Conservation (phyloP, 2,797 vertebrate species). For the Mus minutoides region DNA sequence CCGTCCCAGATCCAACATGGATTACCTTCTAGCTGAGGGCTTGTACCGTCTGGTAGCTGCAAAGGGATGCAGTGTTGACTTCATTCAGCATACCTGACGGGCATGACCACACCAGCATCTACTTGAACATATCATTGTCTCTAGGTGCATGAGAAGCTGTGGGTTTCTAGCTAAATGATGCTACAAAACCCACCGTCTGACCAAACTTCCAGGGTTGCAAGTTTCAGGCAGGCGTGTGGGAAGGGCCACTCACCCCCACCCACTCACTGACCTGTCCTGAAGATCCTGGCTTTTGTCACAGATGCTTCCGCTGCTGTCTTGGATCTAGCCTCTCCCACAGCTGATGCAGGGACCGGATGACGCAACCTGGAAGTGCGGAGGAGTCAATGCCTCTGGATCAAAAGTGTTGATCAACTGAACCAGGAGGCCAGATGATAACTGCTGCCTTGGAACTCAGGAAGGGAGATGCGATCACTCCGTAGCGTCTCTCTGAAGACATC, state of each 20-base stretch:
- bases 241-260: not conserved
- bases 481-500: not conserved
- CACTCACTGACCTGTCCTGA: not conserved
- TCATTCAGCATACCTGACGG: not conserved
- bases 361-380: not conserved
- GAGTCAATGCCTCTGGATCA: not conserved
- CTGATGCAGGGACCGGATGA: not conserved
- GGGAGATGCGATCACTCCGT: not conserved
- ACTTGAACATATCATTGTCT: not conserved
- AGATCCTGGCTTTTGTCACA: not conserved
- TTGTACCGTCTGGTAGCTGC: not conserved
- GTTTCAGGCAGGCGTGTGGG: not conserved
- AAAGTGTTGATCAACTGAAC: not conserved
- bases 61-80: not conserved
- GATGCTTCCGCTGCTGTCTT: not conserved
- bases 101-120: not conserved
- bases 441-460: not conserved
- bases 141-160: not conserved
- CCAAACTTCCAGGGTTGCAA: not conserved
- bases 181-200: not conserved
- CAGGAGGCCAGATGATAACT: not conserved
- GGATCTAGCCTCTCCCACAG: not conserved
- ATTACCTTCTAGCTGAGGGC: not conserved
- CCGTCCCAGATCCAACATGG: not conserved
- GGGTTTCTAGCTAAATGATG: not conserved